Evolutionary conservation across 2,797 vertebrate species (phyloP).

Genomic region (Crossoptilon crossoptilon): DNA sequence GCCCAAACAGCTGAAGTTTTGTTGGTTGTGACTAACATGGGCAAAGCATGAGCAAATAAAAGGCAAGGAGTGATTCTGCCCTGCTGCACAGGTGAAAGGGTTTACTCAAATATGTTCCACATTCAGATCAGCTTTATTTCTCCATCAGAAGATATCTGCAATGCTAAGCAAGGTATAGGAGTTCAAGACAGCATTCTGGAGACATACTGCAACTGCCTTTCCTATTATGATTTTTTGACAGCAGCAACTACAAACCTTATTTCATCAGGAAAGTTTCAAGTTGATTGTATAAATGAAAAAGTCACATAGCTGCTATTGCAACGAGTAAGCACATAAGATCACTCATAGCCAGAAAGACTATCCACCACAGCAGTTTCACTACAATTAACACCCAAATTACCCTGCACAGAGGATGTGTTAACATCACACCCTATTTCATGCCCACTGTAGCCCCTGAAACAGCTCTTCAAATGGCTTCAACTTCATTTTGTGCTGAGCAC

Average conservation of each 20-base stretch:
- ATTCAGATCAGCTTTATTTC: not conserved
- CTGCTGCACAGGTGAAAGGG: not conserved
- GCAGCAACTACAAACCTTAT: not conserved
- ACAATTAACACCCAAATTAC: not conserved
- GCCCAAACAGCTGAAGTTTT: not conserved
- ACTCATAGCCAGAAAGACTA: not conserved
- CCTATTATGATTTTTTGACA: not conserved
- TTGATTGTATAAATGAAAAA: conserved; percentile 22
- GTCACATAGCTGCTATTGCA: not conserved
- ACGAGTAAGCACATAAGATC: not conserved
- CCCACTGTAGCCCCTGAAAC: not conserved
- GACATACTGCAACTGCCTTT: not conserved
- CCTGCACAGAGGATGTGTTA: not conserved
- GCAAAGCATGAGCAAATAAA: not conserved
- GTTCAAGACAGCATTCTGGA: not conserved
- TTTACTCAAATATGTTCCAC: not conserved
- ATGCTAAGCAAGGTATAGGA: not conserved
- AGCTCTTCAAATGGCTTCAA: not conserved
- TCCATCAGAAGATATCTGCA: not conserved
- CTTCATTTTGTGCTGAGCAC: not conserved
- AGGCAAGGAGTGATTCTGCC: not conserved
- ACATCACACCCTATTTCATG: not conserved
- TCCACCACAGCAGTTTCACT: not conserved
- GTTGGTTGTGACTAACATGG: not conserved
- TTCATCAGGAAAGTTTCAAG: conserved; percentile 11